Percentiles rank a stretch among this genome's conserved stretches.
phyloP scores from a whole-genome alignment of 2,113 vertebrate genomes.

The Crocuta crocuta region DNA sequence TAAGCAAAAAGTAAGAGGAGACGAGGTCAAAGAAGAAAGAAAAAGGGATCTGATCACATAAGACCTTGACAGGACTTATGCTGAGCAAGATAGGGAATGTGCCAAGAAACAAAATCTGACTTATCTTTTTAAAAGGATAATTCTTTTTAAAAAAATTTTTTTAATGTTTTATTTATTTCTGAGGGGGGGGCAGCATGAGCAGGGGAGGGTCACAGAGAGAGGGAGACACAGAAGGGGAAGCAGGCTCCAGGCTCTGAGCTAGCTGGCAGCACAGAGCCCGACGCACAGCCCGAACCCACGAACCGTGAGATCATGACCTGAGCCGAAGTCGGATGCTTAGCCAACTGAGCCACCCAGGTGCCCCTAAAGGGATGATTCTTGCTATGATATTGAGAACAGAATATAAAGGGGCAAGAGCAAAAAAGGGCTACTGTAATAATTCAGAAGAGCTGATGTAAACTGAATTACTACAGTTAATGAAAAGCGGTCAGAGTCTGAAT shows the following conservation, averaged over 20 bases:
- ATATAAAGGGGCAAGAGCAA: background rate
- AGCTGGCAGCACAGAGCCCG: too few relatives aligned
- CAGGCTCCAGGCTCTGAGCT: too few relatives aligned
- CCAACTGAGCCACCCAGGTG: too few relatives aligned
- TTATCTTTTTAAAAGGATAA: background rate
- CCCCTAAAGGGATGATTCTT: background rate
- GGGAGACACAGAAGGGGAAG: too few relatives aligned
- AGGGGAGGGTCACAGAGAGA: too few relatives aligned
- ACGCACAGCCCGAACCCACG: too few relatives aligned
- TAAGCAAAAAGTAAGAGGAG: background rate
- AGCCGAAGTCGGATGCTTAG: too few relatives aligned
- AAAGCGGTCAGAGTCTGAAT: conserved; percentile 24
- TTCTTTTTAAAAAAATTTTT: background rate
- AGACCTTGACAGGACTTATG: background rate
- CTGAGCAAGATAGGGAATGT: background rate
- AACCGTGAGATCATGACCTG: too few relatives aligned
- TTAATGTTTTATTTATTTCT: too few relatives aligned
- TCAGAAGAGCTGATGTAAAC: background rate
- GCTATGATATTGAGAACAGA: background rate
- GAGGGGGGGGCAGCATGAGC: too few relatives aligned
- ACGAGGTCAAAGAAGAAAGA: conserved; percentile 29
- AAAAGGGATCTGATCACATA: background rate
- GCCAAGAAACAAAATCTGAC: conserved; percentile 22
- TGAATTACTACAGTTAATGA: background rate
- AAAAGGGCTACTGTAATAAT: background rate